Base-by-base conservation (phyloP, 1,140 invertebrate species). In the Cataglyphis hispanica region DNA sequence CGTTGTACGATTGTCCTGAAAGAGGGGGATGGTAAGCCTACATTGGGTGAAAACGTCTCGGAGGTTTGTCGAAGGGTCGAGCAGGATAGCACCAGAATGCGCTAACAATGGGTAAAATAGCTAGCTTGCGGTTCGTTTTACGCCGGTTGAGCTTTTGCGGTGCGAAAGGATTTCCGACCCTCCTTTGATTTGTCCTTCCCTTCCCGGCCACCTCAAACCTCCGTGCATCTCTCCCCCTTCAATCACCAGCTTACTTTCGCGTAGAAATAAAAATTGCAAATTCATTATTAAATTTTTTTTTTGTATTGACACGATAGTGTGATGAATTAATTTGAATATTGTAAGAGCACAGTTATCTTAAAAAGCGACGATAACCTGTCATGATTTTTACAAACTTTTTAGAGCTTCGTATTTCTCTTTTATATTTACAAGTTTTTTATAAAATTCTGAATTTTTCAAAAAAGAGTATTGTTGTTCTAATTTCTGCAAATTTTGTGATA, bases 81-180 rank as follows among this genome's bases (percentile, higher is more conserved):
- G 22, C 67, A 58, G 86, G 34, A 10, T 46, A 25, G 19, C 53
- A 46, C 40, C 77, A 80, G 25, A 5, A 31, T n/a, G 25, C 60
- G 78, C 58, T 89, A 89, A 89, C 87, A 90, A 90, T 80, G 69
- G 34, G 37, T 89, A 58, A 87, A 84, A 63, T 70, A 69, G 27
- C 76, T 58, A 40, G 61, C 40, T 67, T 78, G 75, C 27, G 69
- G 78, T 89, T 87, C 74, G 85, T 87, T 87, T 85, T 87, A 81
- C 76, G 70, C 43, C 27, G 76, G 25, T 67, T 83, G 84, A 89
- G 61, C 53, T 74, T 78, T 76, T 64, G 43, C 22, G 8, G 43
- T 46, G 31, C 46, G 72, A 63, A 67, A 85, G 75, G 61, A 80
- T 80, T 78, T 78, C 25, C 74, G 76, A 67, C 40, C 61, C 63